Evolutionary conservation across 2,888 invertebrate species (phyloP).

Genomic region (Oxyteleia sp.): DNA sequence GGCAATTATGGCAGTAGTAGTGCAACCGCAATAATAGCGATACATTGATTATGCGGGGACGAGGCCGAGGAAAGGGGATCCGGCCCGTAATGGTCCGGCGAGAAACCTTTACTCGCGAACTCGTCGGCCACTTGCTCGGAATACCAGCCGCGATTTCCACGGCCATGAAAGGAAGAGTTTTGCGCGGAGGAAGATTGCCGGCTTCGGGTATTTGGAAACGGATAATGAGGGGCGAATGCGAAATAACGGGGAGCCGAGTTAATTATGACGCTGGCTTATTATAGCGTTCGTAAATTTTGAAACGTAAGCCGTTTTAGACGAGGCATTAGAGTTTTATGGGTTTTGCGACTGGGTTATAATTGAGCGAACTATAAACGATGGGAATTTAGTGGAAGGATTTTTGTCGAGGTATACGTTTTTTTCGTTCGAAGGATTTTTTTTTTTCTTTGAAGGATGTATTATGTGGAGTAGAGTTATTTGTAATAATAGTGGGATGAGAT

Average conservation of each 20-base stretch:
- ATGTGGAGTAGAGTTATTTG: no score
- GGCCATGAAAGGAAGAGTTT: constrained; percentile 60
- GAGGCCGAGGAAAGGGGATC: constrained; percentile 58
- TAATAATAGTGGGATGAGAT: no score
- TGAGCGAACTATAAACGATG: not conserved
- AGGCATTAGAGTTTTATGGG: not conserved
- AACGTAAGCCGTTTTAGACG: not conserved
- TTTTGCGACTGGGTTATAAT: not conserved
- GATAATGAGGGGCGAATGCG: not conserved
- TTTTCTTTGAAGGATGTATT: no score
- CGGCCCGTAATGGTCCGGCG: constrained; percentile 52
- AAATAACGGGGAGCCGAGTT: not conserved
- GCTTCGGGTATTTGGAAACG: constrained; percentile 22
- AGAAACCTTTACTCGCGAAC: constrained; percentile 61
- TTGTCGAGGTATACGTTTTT: no score
- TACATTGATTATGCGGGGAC: constrained; percentile 32
- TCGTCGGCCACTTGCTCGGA: constrained; percentile 4
- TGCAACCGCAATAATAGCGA: constrained; percentile 52
- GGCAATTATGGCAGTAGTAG: constrained; percentile 65
- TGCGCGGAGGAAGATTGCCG: not conserved
- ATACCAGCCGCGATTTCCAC: constrained; percentile 12
- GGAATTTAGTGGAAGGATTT: not conserved
- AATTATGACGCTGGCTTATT: not conserved
- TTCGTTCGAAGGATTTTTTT: no score
- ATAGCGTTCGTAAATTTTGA: not conserved